Conservation (phyloP, 2,113 vertebrate species). For the Prochilodus magdalenae region DNA sequence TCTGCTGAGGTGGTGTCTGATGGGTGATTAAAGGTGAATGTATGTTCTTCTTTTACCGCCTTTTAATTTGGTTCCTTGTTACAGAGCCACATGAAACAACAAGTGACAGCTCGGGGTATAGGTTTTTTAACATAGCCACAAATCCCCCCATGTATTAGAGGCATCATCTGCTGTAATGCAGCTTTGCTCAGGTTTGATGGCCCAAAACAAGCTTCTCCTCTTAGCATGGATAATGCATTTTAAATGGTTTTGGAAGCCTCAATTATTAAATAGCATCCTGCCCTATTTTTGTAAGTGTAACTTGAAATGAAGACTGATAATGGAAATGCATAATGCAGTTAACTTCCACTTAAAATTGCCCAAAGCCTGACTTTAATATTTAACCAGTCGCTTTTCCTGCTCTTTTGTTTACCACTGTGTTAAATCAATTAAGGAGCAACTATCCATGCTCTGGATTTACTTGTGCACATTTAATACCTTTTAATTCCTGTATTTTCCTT, state of each 20-base stretch:
- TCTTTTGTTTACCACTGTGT: constrained; percentile 32
- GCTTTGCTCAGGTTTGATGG: constrained; percentile 86
- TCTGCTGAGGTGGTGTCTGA: not conserved
- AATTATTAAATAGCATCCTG: constrained; percentile 81
- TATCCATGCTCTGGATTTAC: not conserved
- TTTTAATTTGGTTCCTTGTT: not conserved
- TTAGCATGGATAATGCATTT: constrained; percentile 77
- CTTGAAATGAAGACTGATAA: constrained; percentile 41
- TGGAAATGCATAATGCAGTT: constrained; percentile 34
- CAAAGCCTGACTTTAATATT: constrained; percentile 44
- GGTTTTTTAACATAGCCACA: constrained; percentile 83
- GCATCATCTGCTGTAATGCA: constrained; percentile 83
- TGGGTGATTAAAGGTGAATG: constrained; percentile 12
- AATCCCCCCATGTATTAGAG: constrained; percentile 76
- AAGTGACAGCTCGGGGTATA: constrained; percentile 17
- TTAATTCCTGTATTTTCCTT: not conserved
- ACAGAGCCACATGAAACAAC: not conserved
- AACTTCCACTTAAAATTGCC: constrained; percentile 38
- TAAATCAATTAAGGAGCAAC: constrained; percentile 19
- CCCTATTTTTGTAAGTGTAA: constrained; percentile 40
- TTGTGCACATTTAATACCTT: not conserved
- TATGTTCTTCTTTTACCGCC: not conserved
- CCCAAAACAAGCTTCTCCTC: constrained; percentile 83
- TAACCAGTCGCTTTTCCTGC: constrained; percentile 21
- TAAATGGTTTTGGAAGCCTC: constrained; percentile 79